A percentile compares a stretch with the other conserved stretches of the same genome.
Evolutionary conservation across 2,113 vertebrate species (phyloP).

Genomic region (Gracilinanus agilis): DNA sequence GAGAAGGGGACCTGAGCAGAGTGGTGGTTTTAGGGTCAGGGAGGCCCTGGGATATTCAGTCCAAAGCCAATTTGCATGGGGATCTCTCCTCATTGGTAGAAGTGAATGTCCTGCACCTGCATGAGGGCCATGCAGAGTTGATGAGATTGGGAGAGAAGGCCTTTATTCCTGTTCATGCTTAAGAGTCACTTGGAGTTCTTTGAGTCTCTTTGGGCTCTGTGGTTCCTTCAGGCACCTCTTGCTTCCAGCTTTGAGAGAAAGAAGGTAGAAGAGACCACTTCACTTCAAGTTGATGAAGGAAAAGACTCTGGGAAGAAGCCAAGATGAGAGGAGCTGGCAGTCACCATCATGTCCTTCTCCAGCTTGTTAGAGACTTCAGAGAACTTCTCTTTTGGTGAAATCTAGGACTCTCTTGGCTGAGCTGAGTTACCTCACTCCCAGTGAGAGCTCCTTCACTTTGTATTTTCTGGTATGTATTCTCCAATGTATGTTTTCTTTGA

Average conservation of each 20-base stretch:
- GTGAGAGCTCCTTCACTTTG: too few relatives aligned
- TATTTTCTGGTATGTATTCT: too few relatives aligned
- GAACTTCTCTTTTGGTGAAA: too few relatives aligned
- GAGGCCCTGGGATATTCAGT: not conserved
- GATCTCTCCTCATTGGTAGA: not conserved
- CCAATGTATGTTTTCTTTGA: too few relatives aligned
- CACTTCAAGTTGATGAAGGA: not conserved
- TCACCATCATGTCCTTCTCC: too few relatives aligned
- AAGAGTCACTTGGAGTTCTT: not conserved
- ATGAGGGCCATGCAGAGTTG: not conserved
- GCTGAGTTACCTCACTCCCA: too few relatives aligned
- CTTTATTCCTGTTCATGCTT: not conserved
- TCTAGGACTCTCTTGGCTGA: too few relatives aligned
- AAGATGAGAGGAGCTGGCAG: not conserved
- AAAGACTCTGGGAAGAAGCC: not conserved
- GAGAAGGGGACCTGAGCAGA: not conserved
- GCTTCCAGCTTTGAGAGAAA: not conserved
- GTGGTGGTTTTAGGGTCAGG: too few relatives aligned
- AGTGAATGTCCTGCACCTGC: not conserved
- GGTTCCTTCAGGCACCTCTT: too few relatives aligned
- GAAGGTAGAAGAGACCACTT: not conserved
- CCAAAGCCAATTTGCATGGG: not conserved
- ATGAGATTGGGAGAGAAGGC: not conserved
- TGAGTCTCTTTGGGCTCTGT: too few relatives aligned
- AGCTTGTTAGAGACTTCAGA: too few relatives aligned